These are phyloP conservation scores for Phylloscopus collybita DNA, from an alignment of 2,797 vertebrate species.

Conservation along the genomic window DNA sequence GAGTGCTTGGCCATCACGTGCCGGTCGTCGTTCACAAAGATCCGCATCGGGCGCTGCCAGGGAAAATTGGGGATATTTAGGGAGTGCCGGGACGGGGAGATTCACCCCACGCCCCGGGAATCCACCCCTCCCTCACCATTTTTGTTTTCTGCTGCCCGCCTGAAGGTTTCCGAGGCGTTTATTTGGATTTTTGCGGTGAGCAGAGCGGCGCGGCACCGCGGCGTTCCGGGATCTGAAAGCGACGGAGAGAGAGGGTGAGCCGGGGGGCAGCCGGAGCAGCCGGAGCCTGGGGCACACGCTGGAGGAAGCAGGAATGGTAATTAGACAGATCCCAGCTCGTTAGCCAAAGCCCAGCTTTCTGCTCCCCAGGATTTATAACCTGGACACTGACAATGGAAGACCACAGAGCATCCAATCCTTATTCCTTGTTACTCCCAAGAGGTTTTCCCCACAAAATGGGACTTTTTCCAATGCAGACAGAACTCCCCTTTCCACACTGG, in stretches of 20 bases:
- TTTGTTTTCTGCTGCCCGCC: background rate
- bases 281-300: background rate
- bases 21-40: conserved; percentile 90
- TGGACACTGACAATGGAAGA: accelerated
- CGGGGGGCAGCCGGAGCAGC: background rate
- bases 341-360: background rate
- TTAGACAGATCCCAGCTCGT: accelerated
- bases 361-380: accelerated
- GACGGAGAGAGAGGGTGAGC: background rate
- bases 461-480: background rate
- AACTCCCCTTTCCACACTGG: background rate
- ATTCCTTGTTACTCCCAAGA: background rate
- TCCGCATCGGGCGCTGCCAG: conserved; percentile 88
- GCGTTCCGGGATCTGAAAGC: background rate
- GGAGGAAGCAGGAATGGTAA: background rate
- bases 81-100: accelerated
- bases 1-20: conserved; percentile 98
- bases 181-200: accelerated
- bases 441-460: background rate
- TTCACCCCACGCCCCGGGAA: accelerated
- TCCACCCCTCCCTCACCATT: accelerated
- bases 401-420: too few species aligned
- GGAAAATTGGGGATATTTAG: accelerated
- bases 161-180: accelerated
- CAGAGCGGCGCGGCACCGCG: accelerated